A percentile compares a stretch with the other conserved stretches of the same genome.
phyloP scores from a whole-genome alignment of 2,888 invertebrate genomes.

The Chymomyza procnemis region DNA sequence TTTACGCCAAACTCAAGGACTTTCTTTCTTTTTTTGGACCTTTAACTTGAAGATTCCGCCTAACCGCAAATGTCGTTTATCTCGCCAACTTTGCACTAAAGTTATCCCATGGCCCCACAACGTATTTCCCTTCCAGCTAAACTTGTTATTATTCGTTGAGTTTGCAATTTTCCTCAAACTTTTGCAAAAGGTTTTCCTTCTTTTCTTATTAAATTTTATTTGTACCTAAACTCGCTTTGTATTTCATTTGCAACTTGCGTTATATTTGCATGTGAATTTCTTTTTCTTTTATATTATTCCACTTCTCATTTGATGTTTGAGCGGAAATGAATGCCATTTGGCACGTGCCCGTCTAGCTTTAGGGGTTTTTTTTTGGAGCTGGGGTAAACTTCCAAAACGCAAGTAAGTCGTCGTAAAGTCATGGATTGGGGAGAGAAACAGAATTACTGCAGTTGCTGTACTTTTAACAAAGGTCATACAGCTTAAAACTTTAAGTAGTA shows the following conservation, averaged over 20 bases:
- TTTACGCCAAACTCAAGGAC: background rate
- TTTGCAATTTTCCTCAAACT: background rate
- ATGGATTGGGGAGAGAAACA: background rate
- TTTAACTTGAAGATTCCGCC: background rate
- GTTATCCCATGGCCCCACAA: background rate
- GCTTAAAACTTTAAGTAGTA: background rate
- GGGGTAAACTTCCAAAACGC: background rate
- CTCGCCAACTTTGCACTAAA: background rate
- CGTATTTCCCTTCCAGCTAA: background rate
- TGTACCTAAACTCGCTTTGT: background rate
- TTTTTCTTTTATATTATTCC: background rate
- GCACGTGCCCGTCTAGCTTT: conserved; percentile 11
- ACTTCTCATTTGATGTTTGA: background rate
- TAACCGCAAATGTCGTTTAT: background rate
- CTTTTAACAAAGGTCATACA: background rate
- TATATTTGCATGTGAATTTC: conserved; percentile 44
- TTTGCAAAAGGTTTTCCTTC: conserved; percentile 2
- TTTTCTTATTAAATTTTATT: conserved; percentile 7
- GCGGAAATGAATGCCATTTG: conserved; percentile 20
- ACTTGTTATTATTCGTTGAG: background rate
- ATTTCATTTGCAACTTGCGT: conserved; percentile 8
- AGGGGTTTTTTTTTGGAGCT: background rate
- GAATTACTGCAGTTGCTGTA: background rate
- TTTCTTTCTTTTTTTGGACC: background rate
- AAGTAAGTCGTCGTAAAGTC: background rate